Conservation (phyloP, 2,113 vertebrate genomes). For the Parus major region DNA sequence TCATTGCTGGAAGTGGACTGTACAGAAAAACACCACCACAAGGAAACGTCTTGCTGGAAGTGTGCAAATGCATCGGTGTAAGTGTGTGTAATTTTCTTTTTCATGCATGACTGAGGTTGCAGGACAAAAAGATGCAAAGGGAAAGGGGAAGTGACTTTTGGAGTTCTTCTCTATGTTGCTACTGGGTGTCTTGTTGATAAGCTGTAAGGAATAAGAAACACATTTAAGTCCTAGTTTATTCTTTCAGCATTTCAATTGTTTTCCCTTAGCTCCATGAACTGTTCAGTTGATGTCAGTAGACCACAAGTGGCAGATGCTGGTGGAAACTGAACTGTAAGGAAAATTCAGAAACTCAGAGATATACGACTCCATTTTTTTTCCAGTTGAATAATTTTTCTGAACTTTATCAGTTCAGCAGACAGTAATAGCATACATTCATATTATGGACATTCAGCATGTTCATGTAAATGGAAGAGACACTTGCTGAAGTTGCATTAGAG, state of each 20-base stretch:
- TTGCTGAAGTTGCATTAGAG: not conserved
- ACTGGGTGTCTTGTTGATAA: not conserved
- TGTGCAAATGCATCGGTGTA: conserved; percentile 88
- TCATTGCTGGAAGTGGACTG: conserved; percentile 86
- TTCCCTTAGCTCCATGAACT: not conserved
- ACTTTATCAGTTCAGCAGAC: conserved; percentile 25
- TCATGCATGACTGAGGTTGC: not conserved
- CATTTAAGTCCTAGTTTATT: not conserved
- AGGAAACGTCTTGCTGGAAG: conserved; percentile 88
- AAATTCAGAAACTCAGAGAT: not conserved
- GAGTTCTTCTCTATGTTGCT: not conserved
- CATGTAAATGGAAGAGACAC: not conserved
- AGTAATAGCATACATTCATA: not conserved
- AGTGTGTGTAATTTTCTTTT: conserved; percentile 61
- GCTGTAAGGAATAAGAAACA: not conserved
- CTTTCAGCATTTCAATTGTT: not conserved
- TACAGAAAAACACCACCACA: conserved; percentile 89
- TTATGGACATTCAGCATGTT: conserved; percentile 8
- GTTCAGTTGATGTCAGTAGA: not conserved
- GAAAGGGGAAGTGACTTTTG: not conserved
- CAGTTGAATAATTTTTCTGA: conserved; percentile 10
- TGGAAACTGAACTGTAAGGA: not conserved
- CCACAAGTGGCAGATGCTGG: not conserved
- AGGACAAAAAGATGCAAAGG: not conserved
- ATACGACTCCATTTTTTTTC: not conserved